Conservation (phyloP, 2,113 vertebrate species). For the Tenrec ecaudatus region DNA sequence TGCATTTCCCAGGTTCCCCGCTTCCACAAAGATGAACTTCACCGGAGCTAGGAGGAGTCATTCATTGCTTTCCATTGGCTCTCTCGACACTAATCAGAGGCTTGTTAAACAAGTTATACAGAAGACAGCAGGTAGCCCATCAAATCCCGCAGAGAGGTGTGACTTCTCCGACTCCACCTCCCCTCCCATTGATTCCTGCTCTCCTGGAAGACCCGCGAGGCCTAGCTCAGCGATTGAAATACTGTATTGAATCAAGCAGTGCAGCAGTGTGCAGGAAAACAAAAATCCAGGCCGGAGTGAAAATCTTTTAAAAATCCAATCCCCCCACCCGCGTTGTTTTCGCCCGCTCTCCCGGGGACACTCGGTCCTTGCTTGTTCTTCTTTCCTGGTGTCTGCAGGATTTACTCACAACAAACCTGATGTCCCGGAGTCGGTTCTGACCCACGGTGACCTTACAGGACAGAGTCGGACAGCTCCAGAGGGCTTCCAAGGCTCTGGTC, state of each 20-base stretch:
- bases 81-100: slow-evolving; percentile 27
- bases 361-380: not conserved
- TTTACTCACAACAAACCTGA: no score
- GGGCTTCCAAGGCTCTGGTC: not conserved
- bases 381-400: not conserved
- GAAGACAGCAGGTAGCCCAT: slow-evolving; percentile 51
- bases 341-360: not conserved
- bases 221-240: slow-evolving; percentile 37
- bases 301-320: slow-evolving; percentile 36
- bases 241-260: slow-evolving; percentile 44
- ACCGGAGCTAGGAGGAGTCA: not conserved
- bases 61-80: not conserved
- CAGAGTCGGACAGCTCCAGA: not conserved
- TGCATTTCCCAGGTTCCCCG: slow-evolving; percentile 25
- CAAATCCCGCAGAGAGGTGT: slow-evolving; percentile 38
- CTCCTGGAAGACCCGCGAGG: not conserved
- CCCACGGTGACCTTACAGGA: not conserved
- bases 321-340: not conserved
- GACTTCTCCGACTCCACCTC: not conserved
- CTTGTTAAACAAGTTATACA: slow-evolving; percentile 61
- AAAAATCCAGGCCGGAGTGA: slow-evolving; percentile 9
- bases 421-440: no score
- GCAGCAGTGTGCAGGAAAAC: slow-evolving; percentile 25
- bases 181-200: slow-evolving; percentile 32
- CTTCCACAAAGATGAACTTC: not conserved